Evolutionary conservation across 2,113 vertebrate genomes (phyloP), one percentile per base, ranked within the genome.

Genomic region (Eira barbara): DNA sequence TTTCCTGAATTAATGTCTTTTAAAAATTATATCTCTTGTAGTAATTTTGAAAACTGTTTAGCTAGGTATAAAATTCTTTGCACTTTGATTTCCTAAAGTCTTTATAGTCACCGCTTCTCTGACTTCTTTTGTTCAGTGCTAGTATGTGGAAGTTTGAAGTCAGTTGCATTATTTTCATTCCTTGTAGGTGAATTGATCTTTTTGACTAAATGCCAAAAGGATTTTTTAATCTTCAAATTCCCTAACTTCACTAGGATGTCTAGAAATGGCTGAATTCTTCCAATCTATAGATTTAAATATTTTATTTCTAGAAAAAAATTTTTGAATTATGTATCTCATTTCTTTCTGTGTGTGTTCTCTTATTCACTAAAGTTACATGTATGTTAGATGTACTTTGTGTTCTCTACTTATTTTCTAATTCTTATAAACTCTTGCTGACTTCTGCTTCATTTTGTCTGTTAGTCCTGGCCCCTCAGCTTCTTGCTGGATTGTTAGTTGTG

Each of bases 51-150:
- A 59, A 96, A 39, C 1, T 61, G n/a, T 97, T 97, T 97, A 92
- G 87, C 83, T 95, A 76, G 95, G 80, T 97, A 87, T 97, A 92
- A 96, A 92, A 79, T 39, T 94, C 29, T 87, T 89, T 85, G 29
- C 13, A 31, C 5, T 81, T 97, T 39, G 2, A 34, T 85, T 95
- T 89, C 74, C 57, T 91, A 11, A 74, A 93, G 14, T 83, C 31
- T 61, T 87, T 61, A 34, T 21, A 36, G 36, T 39, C 23, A 18
- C 78, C 78, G 25, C 29, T 42, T 8, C n/a, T 85, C 59, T 90
- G 67, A 67, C 52, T 89, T 97, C 15, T 84, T 3, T 83, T 67
- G 21, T 82, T 95, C n/a, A 90, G 34, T 87, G 39, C 80, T 86
- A 55, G 25, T 91, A 15, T 73, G 15, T 94, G 15, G 65, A 92